Conservation (phyloP, 2,797 vertebrate species). For the Siniperca undulata region DNA sequence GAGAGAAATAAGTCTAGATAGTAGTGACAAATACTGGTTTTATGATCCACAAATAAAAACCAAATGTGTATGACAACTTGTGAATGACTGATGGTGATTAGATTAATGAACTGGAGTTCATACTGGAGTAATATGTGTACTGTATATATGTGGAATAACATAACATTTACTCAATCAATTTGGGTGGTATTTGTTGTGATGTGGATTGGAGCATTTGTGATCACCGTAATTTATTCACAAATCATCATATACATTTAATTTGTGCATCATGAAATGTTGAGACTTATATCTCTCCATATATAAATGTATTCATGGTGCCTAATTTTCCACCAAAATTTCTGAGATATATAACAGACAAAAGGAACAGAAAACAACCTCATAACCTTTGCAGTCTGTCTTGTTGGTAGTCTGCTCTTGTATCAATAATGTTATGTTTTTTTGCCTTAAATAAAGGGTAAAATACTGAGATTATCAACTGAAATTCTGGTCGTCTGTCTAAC, state of each 20-base stretch:
- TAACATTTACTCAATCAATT: background rate
- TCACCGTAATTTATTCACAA: background rate
- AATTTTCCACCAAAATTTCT: background rate
- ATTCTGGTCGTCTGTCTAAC: slow-evolving; percentile 24
- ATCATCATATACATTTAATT: background rate
- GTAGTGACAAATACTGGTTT: background rate
- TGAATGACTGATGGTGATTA: background rate
- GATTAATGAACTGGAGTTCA: background rate
- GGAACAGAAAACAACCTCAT: background rate
- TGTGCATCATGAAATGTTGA: background rate
- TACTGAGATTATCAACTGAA: background rate
- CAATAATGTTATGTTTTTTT: background rate
- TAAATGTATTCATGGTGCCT: background rate
- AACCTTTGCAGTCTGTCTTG: background rate
- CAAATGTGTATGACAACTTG: background rate
- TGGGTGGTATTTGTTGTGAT: background rate
- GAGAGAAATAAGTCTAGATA: background rate
- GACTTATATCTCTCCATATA: background rate
- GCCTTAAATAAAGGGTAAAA: background rate
- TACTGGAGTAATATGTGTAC: background rate
- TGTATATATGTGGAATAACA: background rate
- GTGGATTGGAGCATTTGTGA: background rate
- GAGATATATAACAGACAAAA: background rate
- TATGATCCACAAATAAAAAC: background rate
- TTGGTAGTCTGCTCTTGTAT: background rate